Evolutionary conservation across 2,888 invertebrate genomes (phyloP).

Genomic region (Psylliodes chrysocephalus): DNA sequence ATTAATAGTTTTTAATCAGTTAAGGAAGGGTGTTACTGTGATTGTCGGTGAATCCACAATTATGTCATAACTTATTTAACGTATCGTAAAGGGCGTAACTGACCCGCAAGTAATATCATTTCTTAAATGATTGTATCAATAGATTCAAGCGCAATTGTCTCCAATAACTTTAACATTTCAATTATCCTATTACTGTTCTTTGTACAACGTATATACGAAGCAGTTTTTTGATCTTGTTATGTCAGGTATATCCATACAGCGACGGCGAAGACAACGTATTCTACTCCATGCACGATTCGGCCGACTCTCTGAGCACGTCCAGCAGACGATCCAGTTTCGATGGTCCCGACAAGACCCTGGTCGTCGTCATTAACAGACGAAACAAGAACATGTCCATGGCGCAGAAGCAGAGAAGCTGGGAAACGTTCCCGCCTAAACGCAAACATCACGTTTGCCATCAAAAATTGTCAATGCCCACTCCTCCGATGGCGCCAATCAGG

Average conservation of each 20-base stretch:
- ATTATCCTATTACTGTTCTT: too few relatives aligned
- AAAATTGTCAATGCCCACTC: conserved; percentile 48
- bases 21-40: too few relatives aligned
- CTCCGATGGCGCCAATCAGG: conserved; percentile 62
- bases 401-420: conserved; percentile 73
- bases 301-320: conserved; percentile 69
- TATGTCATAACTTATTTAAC: too few relatives aligned
- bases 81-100: too few relatives aligned
- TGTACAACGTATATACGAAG: too few relatives aligned
- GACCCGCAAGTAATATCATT: too few relatives aligned
- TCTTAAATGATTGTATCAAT: too few relatives aligned
- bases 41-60: too few relatives aligned
- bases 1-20: too few relatives aligned
- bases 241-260: conserved; percentile 69
- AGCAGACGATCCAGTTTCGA: conserved; percentile 69
- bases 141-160: too few relatives aligned
- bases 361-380: conserved; percentile 66
- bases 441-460: conserved; percentile 61
- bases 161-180: too few relatives aligned
- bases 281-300: conserved; percentile 66
- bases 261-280: conserved; percentile 69
- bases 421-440: conserved; percentile 70
- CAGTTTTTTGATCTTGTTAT: too few relatives aligned
- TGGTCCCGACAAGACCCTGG: conserved; percentile 65
- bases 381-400: conserved; percentile 62